Conservation (phyloP, 2,113 vertebrate species). For the Rynchops niger region DNA sequence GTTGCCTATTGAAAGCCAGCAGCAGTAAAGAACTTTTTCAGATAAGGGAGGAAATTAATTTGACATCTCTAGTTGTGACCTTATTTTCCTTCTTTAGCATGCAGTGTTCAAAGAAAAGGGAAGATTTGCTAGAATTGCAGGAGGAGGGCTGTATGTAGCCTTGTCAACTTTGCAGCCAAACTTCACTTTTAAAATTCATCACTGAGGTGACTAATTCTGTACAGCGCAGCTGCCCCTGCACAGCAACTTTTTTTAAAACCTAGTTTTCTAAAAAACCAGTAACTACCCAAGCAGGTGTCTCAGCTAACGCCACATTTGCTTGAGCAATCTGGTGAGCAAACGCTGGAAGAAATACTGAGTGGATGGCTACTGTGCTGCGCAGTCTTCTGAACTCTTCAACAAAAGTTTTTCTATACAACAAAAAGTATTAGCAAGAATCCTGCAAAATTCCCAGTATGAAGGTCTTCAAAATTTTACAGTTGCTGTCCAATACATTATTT, state of each 20-base stretch:
- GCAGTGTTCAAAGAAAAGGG: neutral
- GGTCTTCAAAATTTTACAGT: neutral
- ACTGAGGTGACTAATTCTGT: neutral
- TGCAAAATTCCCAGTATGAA: neutral
- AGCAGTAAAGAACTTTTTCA: neutral
- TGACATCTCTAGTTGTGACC: neutral
- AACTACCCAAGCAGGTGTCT: neutral
- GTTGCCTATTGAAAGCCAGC: neutral
- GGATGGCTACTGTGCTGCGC: neutral
- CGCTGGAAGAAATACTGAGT: neutral
- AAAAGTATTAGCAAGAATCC: neutral
- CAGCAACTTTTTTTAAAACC: neutral
- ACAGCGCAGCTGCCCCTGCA: neutral
- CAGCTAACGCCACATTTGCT: neutral
- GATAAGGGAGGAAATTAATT: constrained; percentile 39
- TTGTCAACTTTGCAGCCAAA: neutral
- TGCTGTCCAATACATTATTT: neutral
- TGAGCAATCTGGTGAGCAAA: neutral
- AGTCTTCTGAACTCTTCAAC: neutral
- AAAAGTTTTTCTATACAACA: neutral
- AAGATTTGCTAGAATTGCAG: neutral
- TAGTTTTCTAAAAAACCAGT: neutral
- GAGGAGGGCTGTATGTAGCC: neutral
- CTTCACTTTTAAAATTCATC: neutral
- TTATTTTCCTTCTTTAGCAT: neutral